Percentiles rank a stretch among this genome's conserved stretches.
These are phyloP conservation scores for Enteromius thamalakanensis DNA, from an alignment of 2,797 vertebrate species.

Conservation along the genomic window DNA sequence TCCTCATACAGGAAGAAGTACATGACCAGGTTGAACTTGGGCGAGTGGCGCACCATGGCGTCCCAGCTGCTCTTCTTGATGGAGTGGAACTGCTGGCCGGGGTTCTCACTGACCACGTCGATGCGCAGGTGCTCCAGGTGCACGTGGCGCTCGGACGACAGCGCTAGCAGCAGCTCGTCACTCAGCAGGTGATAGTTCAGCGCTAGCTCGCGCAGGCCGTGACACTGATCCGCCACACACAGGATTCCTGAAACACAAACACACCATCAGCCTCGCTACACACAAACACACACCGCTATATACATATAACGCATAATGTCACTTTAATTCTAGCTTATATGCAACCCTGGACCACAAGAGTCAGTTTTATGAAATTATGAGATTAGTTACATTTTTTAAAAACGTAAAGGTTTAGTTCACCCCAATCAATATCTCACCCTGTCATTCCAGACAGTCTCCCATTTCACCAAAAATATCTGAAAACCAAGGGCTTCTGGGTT, in stretches of 20 bases:
- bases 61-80: conserved; percentile 90
- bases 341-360: too few relatives aligned
- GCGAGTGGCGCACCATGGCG: conserved; percentile 86
- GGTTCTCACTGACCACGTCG: conserved; percentile 87
- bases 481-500: too few relatives aligned
- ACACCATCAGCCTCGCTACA: not conserved
- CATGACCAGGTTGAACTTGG: conserved; percentile 88
- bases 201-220: conserved; percentile 83
- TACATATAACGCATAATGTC: too few relatives aligned
- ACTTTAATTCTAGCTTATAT: too few relatives aligned
- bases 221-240: conserved; percentile 87
- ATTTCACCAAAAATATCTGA: too few relatives aligned
- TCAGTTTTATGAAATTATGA: too few relatives aligned
- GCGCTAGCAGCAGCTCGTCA: conserved; percentile 82
- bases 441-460: too few relatives aligned
- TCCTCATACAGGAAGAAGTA: conserved; percentile 89
- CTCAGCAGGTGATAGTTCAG: conserved; percentile 87
- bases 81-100: conserved; percentile 84
- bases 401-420: too few relatives aligned
- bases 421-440: too few relatives aligned
- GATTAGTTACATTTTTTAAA: too few relatives aligned
- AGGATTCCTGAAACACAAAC: conserved; percentile 77
- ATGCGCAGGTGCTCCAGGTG: conserved; percentile 86
- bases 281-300: too few relatives aligned
- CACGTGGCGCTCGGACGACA: conserved; percentile 86